Base-by-base conservation (phyloP, 2,797 vertebrate genomes). In the Botia almorhae region DNA sequence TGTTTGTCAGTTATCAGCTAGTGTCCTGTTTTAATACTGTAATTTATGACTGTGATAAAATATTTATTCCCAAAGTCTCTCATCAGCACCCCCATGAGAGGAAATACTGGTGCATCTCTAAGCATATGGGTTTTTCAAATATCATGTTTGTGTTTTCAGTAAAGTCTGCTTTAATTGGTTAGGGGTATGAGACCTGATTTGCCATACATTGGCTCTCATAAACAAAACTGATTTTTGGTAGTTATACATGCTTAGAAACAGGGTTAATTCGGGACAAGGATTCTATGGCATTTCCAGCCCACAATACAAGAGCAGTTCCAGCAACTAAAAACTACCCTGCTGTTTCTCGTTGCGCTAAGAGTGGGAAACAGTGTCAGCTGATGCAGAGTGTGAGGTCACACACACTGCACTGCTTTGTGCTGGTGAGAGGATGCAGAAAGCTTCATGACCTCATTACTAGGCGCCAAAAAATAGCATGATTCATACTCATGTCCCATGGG, bases 401-500 rank as follows among this genome's bases (percentile, higher is more conserved):
- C 48, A 86, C 83, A 84, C 70, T 80, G 81, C 61, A 79, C 1
- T 10, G 82, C 84, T 83, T 86, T 87, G 81, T 87, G 55, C 43
- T 65, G 61, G 29, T 79, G 36, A 69, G 70, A 67, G 67, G 83
- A 75, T 69, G 76, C 72, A 39, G n/a, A n/a, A 61, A 50, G 56
- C 60, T 60, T 81, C 81, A 82, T 85, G 82, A 81, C 81, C 84
- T 83, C 74, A 77, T 76, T 81, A 60, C 64, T 46, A 72, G 50
- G 78, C 69, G 69, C 69, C 50, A 48, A 61, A 58, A 29, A 65
- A 69, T 56, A 46, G 69, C 72, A 74, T 26, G 50, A 33, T 76
- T 70, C 36, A 23, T 2, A 63, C 43, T 39, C 21, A 56, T 79
- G 56, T 79, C 33, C 36, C 14, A 16, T 48, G 26, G 17, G 17